Evolutionary conservation across 23 tunicate genomes (phyloP).

Genomic region (Botrylloides violaceus): DNA sequence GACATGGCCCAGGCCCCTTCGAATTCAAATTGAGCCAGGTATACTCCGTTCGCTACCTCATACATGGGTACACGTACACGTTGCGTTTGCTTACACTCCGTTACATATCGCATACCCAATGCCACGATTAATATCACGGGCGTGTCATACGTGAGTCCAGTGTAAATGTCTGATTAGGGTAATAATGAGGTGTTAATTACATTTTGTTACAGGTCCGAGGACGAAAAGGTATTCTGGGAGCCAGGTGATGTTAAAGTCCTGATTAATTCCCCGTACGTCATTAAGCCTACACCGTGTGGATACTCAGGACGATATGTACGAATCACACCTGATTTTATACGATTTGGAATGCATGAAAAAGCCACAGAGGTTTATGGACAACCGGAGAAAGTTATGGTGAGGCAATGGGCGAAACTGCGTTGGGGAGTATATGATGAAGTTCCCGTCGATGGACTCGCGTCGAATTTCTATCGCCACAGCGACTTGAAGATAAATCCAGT

Average conservation of each 20-base stretch:
- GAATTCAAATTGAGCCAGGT: too few species aligned
- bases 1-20: too few species aligned
- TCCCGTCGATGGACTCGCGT: conserved; percentile 23
- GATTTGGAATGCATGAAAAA: conserved; percentile 28
- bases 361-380: conserved; percentile 27
- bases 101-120: too few species aligned
- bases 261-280: conserved; percentile 64
- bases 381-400: conserved; percentile 50
- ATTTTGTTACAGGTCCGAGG: not conserved
- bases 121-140: too few species aligned
- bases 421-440: conserved; percentile 94
- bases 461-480: conserved; percentile 46
- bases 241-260: conserved; percentile 43
- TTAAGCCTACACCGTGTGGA: conserved; percentile 92
- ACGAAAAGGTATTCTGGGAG: conserved; percentile 33
- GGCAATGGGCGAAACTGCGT: conserved; percentile 88
- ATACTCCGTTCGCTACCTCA: too few species aligned
- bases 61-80: too few species aligned
- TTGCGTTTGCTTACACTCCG: too few species aligned
- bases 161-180: too few species aligned
- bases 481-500: conserved; percentile 43
- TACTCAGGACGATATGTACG: conserved; percentile 64
- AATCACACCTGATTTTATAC: conserved; percentile 72
- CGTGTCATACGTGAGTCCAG: too few species aligned
- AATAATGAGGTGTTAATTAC: too few species aligned